Conservation (phyloP, 2,888 invertebrate species). For the Xanthia togata region DNA sequence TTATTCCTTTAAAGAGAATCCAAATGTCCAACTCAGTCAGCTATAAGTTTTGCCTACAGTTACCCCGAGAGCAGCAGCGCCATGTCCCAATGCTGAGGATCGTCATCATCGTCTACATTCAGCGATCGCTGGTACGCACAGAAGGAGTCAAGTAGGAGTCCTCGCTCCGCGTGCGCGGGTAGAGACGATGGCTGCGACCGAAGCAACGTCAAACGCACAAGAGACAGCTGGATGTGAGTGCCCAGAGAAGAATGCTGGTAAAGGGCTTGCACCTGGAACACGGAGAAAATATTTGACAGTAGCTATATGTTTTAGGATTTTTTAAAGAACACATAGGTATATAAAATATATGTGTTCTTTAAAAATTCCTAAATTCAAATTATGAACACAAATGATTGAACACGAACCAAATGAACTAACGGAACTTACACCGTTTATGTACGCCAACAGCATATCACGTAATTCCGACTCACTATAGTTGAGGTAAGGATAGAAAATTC, state of each 20-base stretch:
- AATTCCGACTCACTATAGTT: slow-evolving; percentile 92
- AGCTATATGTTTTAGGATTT: slow-evolving; percentile 18
- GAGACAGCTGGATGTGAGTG: slow-evolving; percentile 91
- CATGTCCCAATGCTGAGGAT: slow-evolving; percentile 95
- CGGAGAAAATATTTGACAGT: slow-evolving; percentile 41
- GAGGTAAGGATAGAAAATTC: slow-evolving; percentile 92
- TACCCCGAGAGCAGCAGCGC: slow-evolving; percentile 94
- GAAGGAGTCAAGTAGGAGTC: slow-evolving; percentile 93
- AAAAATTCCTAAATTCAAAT: background rate
- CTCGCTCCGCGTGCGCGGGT: slow-evolving; percentile 92
- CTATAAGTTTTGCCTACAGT: slow-evolving; percentile 53
- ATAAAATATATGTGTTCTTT: too few species aligned
- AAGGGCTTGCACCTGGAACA: slow-evolving; percentile 93
- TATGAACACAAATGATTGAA: background rate
- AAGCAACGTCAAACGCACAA: slow-evolving; percentile 93
- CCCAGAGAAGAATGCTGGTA: slow-evolving; percentile 94
- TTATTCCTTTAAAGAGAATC: background rate
- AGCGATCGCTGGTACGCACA: slow-evolving; percentile 92
- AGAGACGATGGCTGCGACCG: slow-evolving; percentile 91
- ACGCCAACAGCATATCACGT: slow-evolving; percentile 94
- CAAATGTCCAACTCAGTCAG: slow-evolving; percentile 9
- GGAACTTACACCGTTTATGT: slow-evolving; percentile 93
- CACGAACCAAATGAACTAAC: background rate
- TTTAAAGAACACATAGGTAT: background rate
- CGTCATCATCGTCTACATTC: slow-evolving; percentile 92